Evolutionary conservation across 2,113 vertebrate species (phyloP), one percentile per base, ranked within the genome.

Genomic region (Channa argus): DNA sequence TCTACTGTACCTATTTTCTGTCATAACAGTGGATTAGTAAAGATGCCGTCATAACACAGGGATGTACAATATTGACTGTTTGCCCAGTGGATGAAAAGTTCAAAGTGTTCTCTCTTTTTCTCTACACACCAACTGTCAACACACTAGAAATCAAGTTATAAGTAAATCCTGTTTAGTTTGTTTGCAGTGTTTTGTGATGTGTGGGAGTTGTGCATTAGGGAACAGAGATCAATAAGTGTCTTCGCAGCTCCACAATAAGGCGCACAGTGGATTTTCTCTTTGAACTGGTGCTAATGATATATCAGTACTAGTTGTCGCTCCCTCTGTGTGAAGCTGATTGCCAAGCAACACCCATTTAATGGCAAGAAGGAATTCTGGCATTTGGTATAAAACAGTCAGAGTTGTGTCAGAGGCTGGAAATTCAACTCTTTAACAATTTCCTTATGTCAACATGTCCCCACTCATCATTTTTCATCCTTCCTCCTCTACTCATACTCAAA

Each of bases 91-190:
- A 11, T 4, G 34, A 46, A 46, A 46, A 11, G 24, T 54, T 36
- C 3, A 3, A 14, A 8, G 13, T 5, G 1, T 24, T 24, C 9
- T 5, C 7, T 36, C n/a, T 14, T 39, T 14, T 7, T 8, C 11
- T 14, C 5, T 10, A 51, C 15, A 52, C 64, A 41, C 54, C 36
- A 37, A 66, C 54, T 64, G 67, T 65, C 63, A 81, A 72, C 70
- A 74, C 2, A 43, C 2, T 38, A 1, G 10, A 10, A 37, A 34
- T 6, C 0, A 15, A 0, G 11, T 4, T 60, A 5, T 8, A 2
- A 50, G 0, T 1, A 51, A 10, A 36, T 36, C 0, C 6, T 39
- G 11, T 52, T n/a, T 1, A 50, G 34, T 43, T 15, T 36, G 36
- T 63, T 67, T 71, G 66, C 39, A 5, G 1, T 69, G 14, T 2